A percentile compares a stretch with the other conserved stretches of the same genome.
Conservation (phyloP, 2,888 invertebrate species). For the Ethmia dodecea region DNA sequence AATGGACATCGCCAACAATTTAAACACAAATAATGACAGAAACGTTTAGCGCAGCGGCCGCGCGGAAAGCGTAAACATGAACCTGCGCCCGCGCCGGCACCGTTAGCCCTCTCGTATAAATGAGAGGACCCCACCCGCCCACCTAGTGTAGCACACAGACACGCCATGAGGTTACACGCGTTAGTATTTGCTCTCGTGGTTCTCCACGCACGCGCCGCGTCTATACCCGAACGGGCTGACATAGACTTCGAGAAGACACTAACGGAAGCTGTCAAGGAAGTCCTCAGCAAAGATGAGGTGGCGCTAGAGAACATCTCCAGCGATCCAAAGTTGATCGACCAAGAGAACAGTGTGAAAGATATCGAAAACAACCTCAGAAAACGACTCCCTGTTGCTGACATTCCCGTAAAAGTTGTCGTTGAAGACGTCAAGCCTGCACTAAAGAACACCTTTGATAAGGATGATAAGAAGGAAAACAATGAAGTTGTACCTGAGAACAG, state of each 20-base stretch:
- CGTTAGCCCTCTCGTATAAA: constrained; percentile 66
- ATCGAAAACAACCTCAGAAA: constrained; percentile 42
- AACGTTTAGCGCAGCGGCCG: constrained; percentile 44
- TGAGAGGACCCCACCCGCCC: constrained; percentile 33
- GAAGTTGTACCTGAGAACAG: constrained; percentile 27
- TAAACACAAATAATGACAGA: constrained; percentile 61
- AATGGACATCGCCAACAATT: constrained; percentile 31
- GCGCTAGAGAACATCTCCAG: constrained; percentile 18
- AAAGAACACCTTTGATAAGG: constrained; percentile 26
- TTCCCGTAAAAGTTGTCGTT: constrained; percentile 53
- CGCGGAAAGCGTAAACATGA: constrained; percentile 46
- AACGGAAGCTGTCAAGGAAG: constrained; percentile 26
- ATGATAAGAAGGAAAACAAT: constrained; percentile 26
- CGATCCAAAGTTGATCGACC: constrained; percentile 39
- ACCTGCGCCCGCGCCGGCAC: constrained; percentile 35
- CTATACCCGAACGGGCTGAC: constrained; percentile 31
- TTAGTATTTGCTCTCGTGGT: constrained; percentile 38
- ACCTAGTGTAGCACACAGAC: constrained; percentile 42
- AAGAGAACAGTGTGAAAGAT: constrained; percentile 35
- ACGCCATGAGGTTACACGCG: constrained; percentile 59
- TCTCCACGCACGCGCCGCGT: constrained; percentile 47
- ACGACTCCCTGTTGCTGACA: constrained; percentile 28
- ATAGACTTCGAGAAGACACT: constrained; percentile 30
- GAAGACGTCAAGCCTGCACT: constrained; percentile 32
- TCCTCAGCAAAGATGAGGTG: constrained; percentile 25